Conservation (phyloP, 2,797 vertebrate species). For the Hippopotamyrus pictus region DNA sequence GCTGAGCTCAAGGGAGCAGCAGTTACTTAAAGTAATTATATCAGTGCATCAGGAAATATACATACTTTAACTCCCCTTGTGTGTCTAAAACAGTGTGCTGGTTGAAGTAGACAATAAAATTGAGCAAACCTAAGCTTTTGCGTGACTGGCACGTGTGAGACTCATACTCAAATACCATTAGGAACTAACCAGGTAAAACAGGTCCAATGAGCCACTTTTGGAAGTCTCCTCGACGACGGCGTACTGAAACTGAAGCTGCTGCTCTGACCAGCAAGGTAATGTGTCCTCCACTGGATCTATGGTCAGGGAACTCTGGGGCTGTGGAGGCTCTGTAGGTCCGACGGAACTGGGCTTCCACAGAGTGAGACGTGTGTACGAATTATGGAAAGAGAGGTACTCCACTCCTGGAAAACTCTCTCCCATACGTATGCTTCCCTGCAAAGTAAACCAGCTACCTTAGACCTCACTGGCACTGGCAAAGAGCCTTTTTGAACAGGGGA, state of each 20-base stretch:
- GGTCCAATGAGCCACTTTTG: background rate
- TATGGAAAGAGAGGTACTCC: background rate
- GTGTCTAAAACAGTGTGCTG: background rate
- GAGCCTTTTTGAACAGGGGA: background rate
- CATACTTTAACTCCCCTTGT: background rate
- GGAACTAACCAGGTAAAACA: slow-evolving; percentile 10
- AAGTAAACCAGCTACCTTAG: background rate
- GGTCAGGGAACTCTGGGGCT: background rate
- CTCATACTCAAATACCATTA: background rate
- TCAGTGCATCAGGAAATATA: background rate
- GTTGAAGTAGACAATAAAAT: background rate
- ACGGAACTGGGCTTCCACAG: background rate
- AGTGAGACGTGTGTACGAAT: background rate
- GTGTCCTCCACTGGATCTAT: background rate
- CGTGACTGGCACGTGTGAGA: background rate
- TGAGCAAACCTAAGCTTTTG: background rate
- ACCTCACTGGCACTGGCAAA: background rate
- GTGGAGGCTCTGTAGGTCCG: background rate
- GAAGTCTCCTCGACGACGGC: background rate
- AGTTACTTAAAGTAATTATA: background rate
- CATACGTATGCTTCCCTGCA: background rate
- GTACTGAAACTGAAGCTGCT: background rate
- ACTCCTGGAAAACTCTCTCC: background rate
- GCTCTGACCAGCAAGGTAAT: background rate
- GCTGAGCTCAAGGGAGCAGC: background rate